Evolutionary conservation across 1,140 invertebrate species (phyloP), one percentile per base, ranked within the genome.

Genomic region (Pseudomyrmex pallidus): DNA sequence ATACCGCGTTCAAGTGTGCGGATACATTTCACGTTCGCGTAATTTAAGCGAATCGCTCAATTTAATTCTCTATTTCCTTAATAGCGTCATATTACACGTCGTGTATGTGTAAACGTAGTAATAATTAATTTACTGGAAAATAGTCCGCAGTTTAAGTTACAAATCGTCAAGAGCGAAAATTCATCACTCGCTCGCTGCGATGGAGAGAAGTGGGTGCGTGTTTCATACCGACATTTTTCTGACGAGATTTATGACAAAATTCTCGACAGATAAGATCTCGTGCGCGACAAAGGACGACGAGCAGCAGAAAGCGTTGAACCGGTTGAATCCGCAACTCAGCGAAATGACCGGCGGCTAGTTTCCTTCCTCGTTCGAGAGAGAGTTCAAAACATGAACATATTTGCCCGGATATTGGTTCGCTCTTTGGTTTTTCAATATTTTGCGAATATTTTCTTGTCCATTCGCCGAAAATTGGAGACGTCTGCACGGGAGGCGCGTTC

Each of bases 221-320:
- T 68, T 78, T 78, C n/a, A 70, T 5, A 20, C 44, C 52, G 13
- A 77, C 22, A 48, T 44, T 35, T 48, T 22, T 59, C 15, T 2
- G 46, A 2, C 12, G 66, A 48, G 44, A 70, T 78, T 57, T 78
- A 59, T 59, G 54, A 70, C 15, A 70, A 68, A 56, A 78, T 78
- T 78, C 15, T 52, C 70, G 35, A 1, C 50, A 67, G 74, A 68
- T 78, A 78, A 57, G 50, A 59, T 70, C 54, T 2, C n/a, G 9
- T 9, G 10, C 22, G 22, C 13, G 46, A 78, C 2, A 46, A 68
- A 57, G 52, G 20, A n/a, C n/a, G 20, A 35, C 22, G 35, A 70
- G 17, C 76, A 48, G 20, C 57, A 70, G 59, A 4, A 35, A 35
- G 5, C 35, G 0, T 35, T 35, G 5, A 35, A 35, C 7, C 35